Evolutionary conservation across 2,888 invertebrate species (phyloP).

Genomic region (Holacanthella duospinosa): DNA sequence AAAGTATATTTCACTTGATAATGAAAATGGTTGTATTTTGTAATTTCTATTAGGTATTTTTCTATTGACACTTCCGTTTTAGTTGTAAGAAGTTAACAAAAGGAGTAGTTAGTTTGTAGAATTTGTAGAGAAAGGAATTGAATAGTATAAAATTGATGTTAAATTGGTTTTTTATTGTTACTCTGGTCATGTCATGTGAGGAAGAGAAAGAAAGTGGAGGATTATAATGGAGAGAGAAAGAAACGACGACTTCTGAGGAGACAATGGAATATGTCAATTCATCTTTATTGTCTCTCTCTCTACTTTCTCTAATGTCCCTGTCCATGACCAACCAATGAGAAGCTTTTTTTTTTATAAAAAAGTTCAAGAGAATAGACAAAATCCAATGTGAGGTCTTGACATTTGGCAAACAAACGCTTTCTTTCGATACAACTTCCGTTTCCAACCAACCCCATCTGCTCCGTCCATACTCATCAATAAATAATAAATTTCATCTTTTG

Average conservation of each 20-base stretch:
- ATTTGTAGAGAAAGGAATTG: too few species aligned
- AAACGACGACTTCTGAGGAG: not conserved
- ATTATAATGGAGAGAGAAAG: not conserved
- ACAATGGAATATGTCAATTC: not conserved
- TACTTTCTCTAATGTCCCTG: not conserved
- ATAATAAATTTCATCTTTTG: not conserved
- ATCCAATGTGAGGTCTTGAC: not conserved
- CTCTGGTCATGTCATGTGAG: not conserved
- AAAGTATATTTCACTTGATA: too few species aligned
- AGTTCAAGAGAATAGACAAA: not conserved
- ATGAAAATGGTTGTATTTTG: too few species aligned
- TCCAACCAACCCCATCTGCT: not conserved
- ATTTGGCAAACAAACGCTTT: slow-evolving; percentile 1
- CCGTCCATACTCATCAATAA: not conserved
- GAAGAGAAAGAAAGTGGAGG: not conserved
- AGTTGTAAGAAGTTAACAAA: too few species aligned
- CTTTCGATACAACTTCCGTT: not conserved
- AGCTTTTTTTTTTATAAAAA: too few species aligned
- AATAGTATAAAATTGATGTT: not conserved
- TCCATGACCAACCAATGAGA: too few species aligned
- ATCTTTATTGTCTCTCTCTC: not conserved
- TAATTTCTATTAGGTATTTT: too few species aligned
- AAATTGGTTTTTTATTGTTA: slow-evolving; percentile 3
- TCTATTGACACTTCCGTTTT: too few species aligned
- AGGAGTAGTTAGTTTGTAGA: too few species aligned